Evolutionary conservation across 2,113 vertebrate genomes (phyloP).

Genomic region (Xenopus laevis): DNA sequence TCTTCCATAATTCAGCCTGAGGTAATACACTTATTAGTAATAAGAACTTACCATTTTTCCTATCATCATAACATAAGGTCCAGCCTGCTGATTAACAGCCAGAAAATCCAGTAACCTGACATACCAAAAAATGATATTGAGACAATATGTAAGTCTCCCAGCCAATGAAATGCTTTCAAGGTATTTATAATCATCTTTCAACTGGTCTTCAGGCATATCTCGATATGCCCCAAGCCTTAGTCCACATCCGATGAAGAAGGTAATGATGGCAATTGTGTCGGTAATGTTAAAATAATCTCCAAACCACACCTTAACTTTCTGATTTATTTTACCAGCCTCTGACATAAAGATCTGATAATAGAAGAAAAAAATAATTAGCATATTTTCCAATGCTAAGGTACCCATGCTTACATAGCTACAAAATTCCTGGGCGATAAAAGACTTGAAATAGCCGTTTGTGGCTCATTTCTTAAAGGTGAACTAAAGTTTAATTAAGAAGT

Average conservation of each 20-base stretch:
- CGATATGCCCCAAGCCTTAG: slow-evolving; percentile 80
- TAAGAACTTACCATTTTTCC: slow-evolving; percentile 93
- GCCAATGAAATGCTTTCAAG: slow-evolving; percentile 62
- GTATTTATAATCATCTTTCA: slow-evolving; percentile 40
- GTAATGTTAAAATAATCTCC: slow-evolving; percentile 94
- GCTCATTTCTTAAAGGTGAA: too few relatives aligned
- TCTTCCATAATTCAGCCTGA: neutral
- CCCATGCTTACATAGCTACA: too few relatives aligned
- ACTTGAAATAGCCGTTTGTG: too few relatives aligned
- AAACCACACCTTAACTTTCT: slow-evolving; percentile 98
- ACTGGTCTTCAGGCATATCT: slow-evolving; percentile 58
- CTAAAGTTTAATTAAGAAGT: too few relatives aligned
- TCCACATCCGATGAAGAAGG: slow-evolving; percentile 90
- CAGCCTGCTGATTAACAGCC: slow-evolving; percentile 96
- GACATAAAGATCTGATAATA: slow-evolving; percentile 91
- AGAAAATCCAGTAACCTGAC: slow-evolving; percentile 94
- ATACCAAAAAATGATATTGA: slow-evolving; percentile 99
- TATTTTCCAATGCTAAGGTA: too few relatives aligned
- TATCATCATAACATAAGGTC: slow-evolving; percentile 98
- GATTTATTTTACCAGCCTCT: slow-evolving; percentile 93
- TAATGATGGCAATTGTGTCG: slow-evolving; percentile 89
- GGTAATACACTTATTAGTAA: neutral
- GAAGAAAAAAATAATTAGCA: neutral
- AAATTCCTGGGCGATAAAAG: too few relatives aligned
- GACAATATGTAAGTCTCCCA: slow-evolving; percentile 90